A percentile compares a stretch with the other conserved stretches of the same genome.
These are phyloP conservation scores for Zaprionus bogoriensis DNA, from an alignment of 2,888 invertebrate species.

Conservation along the genomic window DNA sequence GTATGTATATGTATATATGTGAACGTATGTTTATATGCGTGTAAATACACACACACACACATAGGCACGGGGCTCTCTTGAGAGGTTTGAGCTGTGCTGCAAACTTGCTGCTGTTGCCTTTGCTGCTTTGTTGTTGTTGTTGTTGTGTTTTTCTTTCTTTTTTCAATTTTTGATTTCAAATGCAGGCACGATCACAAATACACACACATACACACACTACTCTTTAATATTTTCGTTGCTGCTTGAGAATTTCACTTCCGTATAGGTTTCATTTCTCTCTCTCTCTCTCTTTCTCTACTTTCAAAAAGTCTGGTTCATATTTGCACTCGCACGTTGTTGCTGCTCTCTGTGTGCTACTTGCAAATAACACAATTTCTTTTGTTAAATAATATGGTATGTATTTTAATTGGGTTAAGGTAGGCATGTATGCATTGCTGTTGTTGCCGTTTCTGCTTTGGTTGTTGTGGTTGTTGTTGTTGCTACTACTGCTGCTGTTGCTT, in stretches of 20 bases:
- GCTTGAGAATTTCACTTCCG: constrained; percentile 78
- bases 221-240: constrained; percentile 35
- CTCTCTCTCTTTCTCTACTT: constrained; percentile 41
- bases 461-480: constrained; percentile 6
- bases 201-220: constrained; percentile 16
- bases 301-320: constrained; percentile 62
- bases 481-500: constrained; percentile 9
- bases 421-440: constrained; percentile 60
- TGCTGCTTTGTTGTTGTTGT: constrained; percentile 20
- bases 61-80: constrained; percentile 26
- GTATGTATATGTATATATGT: neutral
- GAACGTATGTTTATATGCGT: neutral
- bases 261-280: constrained; percentile 47
- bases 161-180: constrained; percentile 46
- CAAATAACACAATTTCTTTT: constrained; percentile 77
- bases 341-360: constrained; percentile 52
- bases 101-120: constrained; percentile 32
- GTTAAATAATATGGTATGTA: constrained; percentile 76
- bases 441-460: constrained; percentile 7
- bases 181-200: constrained; percentile 38
- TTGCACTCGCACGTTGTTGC: constrained; percentile 50
- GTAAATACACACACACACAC: constrained; percentile 9
- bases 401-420: constrained; percentile 81
- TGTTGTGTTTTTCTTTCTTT: constrained; percentile 27
- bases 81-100: constrained; percentile 43